A percentile compares a stretch with the other conserved stretches of the same genome.
These are phyloP conservation scores for Nesoenas mayeri DNA, from an alignment of 2,113 vertebrate species.

Conservation along the genomic window DNA sequence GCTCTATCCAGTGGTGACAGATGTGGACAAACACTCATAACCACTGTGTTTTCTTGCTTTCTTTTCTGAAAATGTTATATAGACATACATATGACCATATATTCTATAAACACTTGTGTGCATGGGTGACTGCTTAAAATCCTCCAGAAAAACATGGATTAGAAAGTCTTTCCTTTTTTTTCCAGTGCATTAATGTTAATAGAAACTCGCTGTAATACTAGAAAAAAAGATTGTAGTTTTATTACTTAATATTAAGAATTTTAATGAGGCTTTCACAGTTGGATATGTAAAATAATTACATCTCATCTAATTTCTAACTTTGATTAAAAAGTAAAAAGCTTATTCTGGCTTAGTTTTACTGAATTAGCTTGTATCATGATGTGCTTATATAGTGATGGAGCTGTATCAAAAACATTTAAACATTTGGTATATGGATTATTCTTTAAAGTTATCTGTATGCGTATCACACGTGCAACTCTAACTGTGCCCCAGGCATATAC, in stretches of 20 bases:
- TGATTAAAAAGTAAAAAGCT: slow-evolving; percentile 27
- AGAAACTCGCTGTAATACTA: neutral
- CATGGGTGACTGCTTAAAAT: neutral
- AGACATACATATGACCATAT: neutral
- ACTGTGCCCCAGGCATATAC: neutral
- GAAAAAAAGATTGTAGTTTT: neutral
- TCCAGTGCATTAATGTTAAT: neutral
- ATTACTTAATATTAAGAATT: slow-evolving; percentile 20
- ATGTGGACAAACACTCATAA: neutral
- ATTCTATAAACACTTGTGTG: neutral
- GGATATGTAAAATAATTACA: slow-evolving; percentile 44
- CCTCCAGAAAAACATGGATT: neutral
- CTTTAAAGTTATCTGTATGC: neutral
- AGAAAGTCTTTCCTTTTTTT: neutral
- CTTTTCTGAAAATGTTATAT: neutral
- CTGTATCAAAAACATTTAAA: neutral
- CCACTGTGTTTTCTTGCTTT: neutral
- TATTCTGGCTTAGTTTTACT: neutral
- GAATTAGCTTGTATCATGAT: neutral
- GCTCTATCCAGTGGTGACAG: rapidly evolving
- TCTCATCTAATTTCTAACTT: slow-evolving; percentile 22
- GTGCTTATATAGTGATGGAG: neutral
- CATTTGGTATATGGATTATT: neutral
- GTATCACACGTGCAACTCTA: neutral
- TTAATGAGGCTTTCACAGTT: slow-evolving; percentile 17